These are phyloP conservation scores for Meandrina meandrites DNA, from an alignment of 92 coral and sea anemone species.

Conservation along the genomic window DNA sequence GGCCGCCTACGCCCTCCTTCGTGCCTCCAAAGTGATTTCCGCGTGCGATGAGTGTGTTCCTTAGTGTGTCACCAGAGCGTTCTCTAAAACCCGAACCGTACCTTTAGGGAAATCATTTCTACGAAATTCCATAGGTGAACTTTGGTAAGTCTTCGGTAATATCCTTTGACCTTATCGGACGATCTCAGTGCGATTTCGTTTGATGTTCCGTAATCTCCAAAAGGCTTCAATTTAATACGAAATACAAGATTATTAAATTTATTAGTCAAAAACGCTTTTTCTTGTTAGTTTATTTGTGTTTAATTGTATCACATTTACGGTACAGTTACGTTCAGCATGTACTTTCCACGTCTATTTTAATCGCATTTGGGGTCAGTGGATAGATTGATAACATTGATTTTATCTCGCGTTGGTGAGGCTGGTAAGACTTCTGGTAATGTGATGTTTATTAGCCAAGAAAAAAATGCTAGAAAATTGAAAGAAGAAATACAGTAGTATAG, in stretches of 20 bases:
- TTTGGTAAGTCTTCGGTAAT: not conserved
- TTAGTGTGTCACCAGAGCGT: too few relatives aligned
- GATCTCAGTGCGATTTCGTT: not conserved
- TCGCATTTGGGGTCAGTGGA: too few relatives aligned
- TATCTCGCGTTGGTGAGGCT: not conserved
- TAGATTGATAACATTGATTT: too few relatives aligned
- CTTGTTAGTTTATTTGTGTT: too few relatives aligned
- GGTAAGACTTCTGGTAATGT: not conserved
- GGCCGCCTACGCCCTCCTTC: too few relatives aligned
- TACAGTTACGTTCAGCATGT: not conserved
- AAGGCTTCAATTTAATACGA: not conserved
- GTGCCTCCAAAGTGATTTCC: too few relatives aligned
- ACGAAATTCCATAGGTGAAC: too few relatives aligned
- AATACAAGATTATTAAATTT: not conserved
- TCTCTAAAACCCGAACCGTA: too few relatives aligned
- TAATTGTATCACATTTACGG: not conserved
- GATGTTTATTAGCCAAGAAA: not conserved
- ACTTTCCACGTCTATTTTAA: not conserved
- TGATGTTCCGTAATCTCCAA: not conserved
- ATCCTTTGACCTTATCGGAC: not conserved
- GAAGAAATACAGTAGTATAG: not conserved
- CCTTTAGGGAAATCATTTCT: too few relatives aligned
- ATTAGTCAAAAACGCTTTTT: too few relatives aligned
- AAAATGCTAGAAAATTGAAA: not conserved
- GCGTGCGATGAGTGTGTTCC: too few relatives aligned